phyloP scores from a whole-genome alignment of 2,797 vertebrate genomes.

The Fundulus diaphanus region DNA sequence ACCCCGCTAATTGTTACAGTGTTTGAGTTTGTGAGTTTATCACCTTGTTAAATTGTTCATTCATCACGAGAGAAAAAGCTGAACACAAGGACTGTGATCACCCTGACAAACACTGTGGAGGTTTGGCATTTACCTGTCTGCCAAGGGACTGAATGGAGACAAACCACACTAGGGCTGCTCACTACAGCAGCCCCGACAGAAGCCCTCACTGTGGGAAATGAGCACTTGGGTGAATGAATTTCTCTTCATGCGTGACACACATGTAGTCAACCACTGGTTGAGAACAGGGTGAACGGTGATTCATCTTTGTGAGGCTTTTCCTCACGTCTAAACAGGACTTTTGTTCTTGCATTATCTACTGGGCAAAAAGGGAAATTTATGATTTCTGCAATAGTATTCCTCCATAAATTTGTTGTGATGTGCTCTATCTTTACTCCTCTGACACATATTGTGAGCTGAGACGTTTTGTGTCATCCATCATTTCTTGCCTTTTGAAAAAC shows the following conservation, averaged over 20 bases:
- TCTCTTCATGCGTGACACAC: slow-evolving; percentile 58
- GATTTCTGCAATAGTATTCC: slow-evolving; percentile 11
- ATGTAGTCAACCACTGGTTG: slow-evolving; percentile 58
- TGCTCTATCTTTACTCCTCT: slow-evolving; percentile 30
- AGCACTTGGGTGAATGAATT: slow-evolving; percentile 52
- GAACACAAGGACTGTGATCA: slow-evolving; percentile 33
- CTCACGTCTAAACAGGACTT: slow-evolving; percentile 22
- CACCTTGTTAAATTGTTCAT: slow-evolving; percentile 33
- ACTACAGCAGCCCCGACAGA: slow-evolving; percentile 58
- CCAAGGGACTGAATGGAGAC: slow-evolving; percentile 41
- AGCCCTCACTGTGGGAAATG: slow-evolving; percentile 61
- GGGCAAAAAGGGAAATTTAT: slow-evolving; percentile 26
- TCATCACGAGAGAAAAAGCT: slow-evolving; percentile 32
- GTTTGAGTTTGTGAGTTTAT: slow-evolving; percentile 26
- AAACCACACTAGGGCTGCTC: slow-evolving; percentile 41
- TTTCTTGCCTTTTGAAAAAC: not conserved
- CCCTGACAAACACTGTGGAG: slow-evolving; percentile 28
- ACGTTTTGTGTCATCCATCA: slow-evolving; percentile 9
- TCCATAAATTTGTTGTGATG: slow-evolving; percentile 24
- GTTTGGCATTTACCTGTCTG: slow-evolving; percentile 58
- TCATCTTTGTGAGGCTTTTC: slow-evolving; percentile 51
- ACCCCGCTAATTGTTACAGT: slow-evolving; percentile 5
- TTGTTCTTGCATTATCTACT: slow-evolving; percentile 42
- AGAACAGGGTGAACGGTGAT: slow-evolving; percentile 58
- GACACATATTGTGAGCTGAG: slow-evolving; percentile 29